phyloP scores from a whole-genome alignment of 2,888 invertebrate species.

The Euproctis similis region DNA sequence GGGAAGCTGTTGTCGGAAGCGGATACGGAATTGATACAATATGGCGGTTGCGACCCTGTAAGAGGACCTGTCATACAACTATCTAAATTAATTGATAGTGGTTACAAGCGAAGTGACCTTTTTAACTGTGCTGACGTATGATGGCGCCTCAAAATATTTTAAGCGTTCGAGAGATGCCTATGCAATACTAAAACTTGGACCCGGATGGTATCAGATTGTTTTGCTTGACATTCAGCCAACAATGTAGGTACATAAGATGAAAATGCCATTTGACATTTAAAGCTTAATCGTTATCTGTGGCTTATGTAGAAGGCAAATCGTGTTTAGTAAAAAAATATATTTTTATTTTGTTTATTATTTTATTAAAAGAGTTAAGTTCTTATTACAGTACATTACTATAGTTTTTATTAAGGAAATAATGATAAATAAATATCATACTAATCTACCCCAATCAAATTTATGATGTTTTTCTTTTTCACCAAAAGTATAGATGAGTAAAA shows the following conservation, averaged over 20 bases:
- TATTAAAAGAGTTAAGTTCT: too few species aligned
- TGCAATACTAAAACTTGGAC: slow-evolving; percentile 10
- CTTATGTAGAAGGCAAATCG: too few species aligned
- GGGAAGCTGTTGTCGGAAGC: slow-evolving; percentile 57
- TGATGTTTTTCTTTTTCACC: too few species aligned
- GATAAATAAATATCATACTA: too few species aligned
- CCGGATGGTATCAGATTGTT: slow-evolving; percentile 18
- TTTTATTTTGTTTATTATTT: too few species aligned
- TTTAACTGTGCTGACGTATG: slow-evolving; percentile 20
- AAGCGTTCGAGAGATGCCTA: slow-evolving; percentile 5
- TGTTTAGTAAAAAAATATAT: too few species aligned
- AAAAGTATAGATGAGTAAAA: too few species aligned
- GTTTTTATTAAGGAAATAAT: too few species aligned
- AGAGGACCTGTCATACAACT: slow-evolving; percentile 54
- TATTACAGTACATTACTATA: too few species aligned
- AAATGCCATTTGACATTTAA: slow-evolving; percentile 52
- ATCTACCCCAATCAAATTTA: too few species aligned
- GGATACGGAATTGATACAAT: slow-evolving; percentile 53
- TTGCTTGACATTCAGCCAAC: slow-evolving; percentile 36
- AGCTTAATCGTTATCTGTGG: too few species aligned
- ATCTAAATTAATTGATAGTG: slow-evolving; percentile 38
- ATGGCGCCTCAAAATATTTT: slow-evolving; percentile 13
- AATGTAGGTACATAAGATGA: slow-evolving; percentile 30
- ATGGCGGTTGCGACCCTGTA: slow-evolving; percentile 56
- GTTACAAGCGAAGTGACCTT: slow-evolving; percentile 59